phyloP scores from a whole-genome alignment of 2,888 invertebrate genomes.

The Apodemia duryi region DNA sequence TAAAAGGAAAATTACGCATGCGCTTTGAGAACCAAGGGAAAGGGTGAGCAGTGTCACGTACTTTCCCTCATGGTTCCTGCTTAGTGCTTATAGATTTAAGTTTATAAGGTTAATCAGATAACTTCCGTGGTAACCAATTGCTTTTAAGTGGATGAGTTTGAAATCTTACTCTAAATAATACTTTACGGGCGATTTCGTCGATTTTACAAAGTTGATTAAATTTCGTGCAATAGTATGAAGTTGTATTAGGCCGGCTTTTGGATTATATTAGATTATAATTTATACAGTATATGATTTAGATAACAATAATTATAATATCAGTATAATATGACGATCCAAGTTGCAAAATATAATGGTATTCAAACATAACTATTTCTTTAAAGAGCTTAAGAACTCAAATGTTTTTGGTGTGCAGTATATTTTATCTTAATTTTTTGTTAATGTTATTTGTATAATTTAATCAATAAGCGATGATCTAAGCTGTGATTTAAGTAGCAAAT shows the following conservation, averaged over 20 bases:
- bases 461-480: too few relatives aligned
- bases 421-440: too few relatives aligned
- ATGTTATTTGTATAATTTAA: too few relatives aligned
- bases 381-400: too few relatives aligned
- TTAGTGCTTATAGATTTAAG: neutral
- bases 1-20: conserved; percentile 7
- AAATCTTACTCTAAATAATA: neutral
- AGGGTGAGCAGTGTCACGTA: neutral
- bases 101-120: conserved; percentile 6
- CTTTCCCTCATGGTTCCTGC: neutral
- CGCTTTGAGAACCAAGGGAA: neutral
- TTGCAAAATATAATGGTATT: too few relatives aligned
- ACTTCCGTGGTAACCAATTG: neutral
- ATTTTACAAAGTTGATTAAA: neutral
- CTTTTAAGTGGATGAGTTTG: neutral
- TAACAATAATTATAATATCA: too few relatives aligned
- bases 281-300: too few relatives aligned
- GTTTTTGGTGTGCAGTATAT: too few relatives aligned
- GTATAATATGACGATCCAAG: too few relatives aligned
- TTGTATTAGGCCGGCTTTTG: neutral
- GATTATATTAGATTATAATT: neutral
- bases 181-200: neutral
- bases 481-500: too few relatives aligned
- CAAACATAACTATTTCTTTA: too few relatives aligned
- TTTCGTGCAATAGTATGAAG: neutral